Conservation (phyloP, 2,113 vertebrate species). For the Solea senegalensis region DNA sequence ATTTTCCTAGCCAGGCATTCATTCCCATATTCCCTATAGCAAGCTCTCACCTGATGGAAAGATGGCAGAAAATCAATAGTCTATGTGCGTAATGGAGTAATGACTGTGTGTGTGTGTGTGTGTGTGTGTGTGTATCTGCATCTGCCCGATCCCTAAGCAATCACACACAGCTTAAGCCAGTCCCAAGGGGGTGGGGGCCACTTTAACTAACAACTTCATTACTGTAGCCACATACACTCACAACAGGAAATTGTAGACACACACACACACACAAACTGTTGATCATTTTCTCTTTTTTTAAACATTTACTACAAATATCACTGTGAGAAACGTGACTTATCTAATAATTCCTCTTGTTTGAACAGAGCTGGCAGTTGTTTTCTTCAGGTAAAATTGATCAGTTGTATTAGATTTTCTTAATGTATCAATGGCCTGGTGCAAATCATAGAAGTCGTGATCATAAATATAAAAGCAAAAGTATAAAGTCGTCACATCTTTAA, state of each 20-base stretch:
- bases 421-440: no score
- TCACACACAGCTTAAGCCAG: slow-evolving; percentile 81
- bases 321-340: slow-evolving; percentile 17
- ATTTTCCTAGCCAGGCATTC: slow-evolving; percentile 82
- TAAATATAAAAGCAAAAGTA: no score
- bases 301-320: slow-evolving; percentile 6
- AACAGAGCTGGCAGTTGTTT: not conserved
- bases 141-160: slow-evolving; percentile 79
- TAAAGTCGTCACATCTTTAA: no score
- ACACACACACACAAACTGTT: slow-evolving; percentile 53
- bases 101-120: slow-evolving; percentile 75
- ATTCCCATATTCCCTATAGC: slow-evolving; percentile 81
- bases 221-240: slow-evolving; percentile 65
- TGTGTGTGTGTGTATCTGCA: slow-evolving; percentile 72
- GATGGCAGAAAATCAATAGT: slow-evolving; percentile 90
- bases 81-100: slow-evolving; percentile 85
- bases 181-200: slow-evolving; percentile 76
- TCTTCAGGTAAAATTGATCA: no score
- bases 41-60: slow-evolving; percentile 84
- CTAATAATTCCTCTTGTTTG: slow-evolving; percentile 10
- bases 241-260: slow-evolving; percentile 4
- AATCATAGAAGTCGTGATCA: no score
- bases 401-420: no score
- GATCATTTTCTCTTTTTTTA: slow-evolving; percentile 14
- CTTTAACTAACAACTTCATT: slow-evolving; percentile 85